phyloP scores from a whole-genome alignment of 2,113 vertebrate species.

The Tinamus guttatus region DNA sequence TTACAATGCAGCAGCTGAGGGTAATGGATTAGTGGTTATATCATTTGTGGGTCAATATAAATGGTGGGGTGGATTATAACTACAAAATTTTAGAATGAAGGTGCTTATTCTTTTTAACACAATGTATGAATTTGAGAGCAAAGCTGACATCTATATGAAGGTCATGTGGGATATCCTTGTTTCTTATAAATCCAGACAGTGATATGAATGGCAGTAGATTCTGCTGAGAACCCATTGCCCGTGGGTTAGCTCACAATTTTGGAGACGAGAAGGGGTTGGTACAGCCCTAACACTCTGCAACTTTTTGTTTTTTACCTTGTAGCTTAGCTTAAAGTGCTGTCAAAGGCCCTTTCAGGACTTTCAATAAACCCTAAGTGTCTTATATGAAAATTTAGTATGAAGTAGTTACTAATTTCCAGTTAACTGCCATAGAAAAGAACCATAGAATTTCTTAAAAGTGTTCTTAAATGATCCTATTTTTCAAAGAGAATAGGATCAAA shows the following conservation, averaged over 20 bases:
- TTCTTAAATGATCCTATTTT: no score
- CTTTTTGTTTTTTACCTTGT: neutral
- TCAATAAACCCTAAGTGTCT: neutral
- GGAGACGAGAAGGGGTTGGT: neutral
- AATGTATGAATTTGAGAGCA: neutral
- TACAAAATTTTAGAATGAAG: neutral
- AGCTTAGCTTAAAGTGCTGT: neutral
- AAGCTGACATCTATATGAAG: neutral
- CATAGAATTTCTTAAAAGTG: neutral
- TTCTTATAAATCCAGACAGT: neutral
- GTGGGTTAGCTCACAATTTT: neutral
- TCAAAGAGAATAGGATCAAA: neutral
- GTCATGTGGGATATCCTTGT: neutral
- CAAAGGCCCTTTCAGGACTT: neutral
- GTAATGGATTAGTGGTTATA: neutral
- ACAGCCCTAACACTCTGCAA: neutral
- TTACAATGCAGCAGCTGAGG: neutral
- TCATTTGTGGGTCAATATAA: neutral
- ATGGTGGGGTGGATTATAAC: neutral
- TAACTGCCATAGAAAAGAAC: neutral
- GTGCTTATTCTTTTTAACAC: neutral
- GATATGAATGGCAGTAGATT: neutral
- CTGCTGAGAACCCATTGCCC: neutral
- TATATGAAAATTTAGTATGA: neutral
- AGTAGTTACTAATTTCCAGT: neutral